phyloP scores from a whole-genome alignment of 1,140 invertebrate genomes.

The Meloidogyne chitwoodi region DNA sequence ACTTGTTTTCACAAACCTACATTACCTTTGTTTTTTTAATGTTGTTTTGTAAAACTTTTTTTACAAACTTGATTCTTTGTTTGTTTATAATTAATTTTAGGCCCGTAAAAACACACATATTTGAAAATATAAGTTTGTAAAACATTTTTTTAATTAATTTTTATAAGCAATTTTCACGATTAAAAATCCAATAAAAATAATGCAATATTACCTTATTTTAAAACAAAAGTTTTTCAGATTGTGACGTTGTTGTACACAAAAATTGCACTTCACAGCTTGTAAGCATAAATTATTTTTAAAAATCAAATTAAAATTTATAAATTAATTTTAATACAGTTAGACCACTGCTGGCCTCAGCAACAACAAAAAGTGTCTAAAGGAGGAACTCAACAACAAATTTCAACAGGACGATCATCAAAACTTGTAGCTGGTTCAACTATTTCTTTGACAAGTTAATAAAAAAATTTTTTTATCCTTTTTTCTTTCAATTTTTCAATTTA shows the following conservation, averaged over 20 bases:
- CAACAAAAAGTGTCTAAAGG: constrained; percentile 30
- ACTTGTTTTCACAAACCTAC: background rate
- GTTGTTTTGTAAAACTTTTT: background rate
- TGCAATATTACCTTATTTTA: background rate
- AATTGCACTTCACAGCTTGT: constrained; percentile 49
- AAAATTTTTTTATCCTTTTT: too few species aligned
- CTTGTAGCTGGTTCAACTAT: background rate
- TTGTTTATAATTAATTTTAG: too few species aligned
- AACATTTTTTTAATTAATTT: too few species aligned
- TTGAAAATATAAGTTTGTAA: too few species aligned
- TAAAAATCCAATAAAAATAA: too few species aligned
- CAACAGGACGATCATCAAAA: too few species aligned
- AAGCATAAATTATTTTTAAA: background rate
- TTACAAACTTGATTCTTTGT: background rate
- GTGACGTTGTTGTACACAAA: constrained; percentile 68
- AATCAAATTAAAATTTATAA: background rate
- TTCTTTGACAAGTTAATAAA: background rate
- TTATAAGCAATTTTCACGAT: too few species aligned
- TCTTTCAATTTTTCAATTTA: background rate
- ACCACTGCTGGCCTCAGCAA: constrained; percentile 53
- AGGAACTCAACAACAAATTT: background rate
- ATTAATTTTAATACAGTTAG: constrained; percentile 7
- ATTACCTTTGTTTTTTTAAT: too few species aligned
- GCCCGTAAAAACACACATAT: too few species aligned
- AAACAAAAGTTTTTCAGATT: constrained; percentile 37